Base-by-base conservation (phyloP, 2,113 vertebrate species). In the Jaculus jaculus region DNA sequence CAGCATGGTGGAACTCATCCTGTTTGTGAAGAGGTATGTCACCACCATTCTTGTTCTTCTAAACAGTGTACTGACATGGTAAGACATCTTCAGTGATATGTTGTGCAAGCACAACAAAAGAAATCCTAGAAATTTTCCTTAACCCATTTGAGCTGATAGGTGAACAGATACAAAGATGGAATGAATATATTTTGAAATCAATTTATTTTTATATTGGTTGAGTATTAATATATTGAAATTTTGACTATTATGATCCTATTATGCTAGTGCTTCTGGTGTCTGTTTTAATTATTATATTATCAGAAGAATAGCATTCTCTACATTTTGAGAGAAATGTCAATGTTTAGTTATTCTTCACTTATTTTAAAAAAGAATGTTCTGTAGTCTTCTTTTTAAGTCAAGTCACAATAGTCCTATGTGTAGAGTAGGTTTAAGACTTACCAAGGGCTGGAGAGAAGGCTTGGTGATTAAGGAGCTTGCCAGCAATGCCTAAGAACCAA, bases 221-320 rank as follows among this genome's bases (percentile, higher is more conserved):
- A 91, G 93, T 86, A 26, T 94, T 84, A 51, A 21, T 93, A 23
- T 74, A 34, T 75, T 84, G 15, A 78, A 84, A 69, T 18, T 84
- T 37, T 37, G 7, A 16, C 20, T 91, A 24, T 13, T 32, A 15
- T 74, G 24, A 84, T 74, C 16, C 54, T 71, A 7, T 51, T 60
- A 78, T 7, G 17, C 69, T 63, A 72, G 16, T 3, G 1, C 1
- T 13, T 47, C 0, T 92, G 16, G 3, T 42, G 51, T 42, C 18
- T 74, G 51, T 30, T 90, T 74, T 60, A 68, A 15, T 73, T 68
- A 34, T 54, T 8, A 47, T 4, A 0, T 86, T 83, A 84, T 39
- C 30, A 77, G 26, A 30, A 9, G 4, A 5, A 42, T 39, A 61
- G 30, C 26, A 77, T 26, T 28, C 1, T 63, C 2, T 30, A 24